Evolutionary conservation across 2,113 vertebrate genomes (phyloP).

Genomic region (Apistogramma diplotaenia): DNA sequence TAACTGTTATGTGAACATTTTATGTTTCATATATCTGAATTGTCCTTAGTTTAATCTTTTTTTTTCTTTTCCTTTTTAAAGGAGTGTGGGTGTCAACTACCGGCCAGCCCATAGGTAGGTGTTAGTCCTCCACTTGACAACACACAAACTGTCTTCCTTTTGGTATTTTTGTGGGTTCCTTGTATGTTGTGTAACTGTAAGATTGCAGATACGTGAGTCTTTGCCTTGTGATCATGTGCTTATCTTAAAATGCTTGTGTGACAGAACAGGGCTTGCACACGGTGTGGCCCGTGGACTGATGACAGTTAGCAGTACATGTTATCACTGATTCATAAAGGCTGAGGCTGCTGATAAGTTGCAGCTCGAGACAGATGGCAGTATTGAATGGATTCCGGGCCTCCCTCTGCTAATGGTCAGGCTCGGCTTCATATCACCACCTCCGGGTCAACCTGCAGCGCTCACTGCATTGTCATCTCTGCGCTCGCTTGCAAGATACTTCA

Average conservation of each 20-base stretch:
- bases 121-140: neutral
- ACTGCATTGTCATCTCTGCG: slow-evolving; percentile 10
- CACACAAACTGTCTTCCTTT: neutral
- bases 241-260: slow-evolving; percentile 40
- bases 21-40: neutral
- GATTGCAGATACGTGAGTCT: slow-evolving; percentile 13
- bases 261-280: slow-evolving; percentile 19
- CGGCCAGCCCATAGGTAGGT: slow-evolving; percentile 93
- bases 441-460: slow-evolving; percentile 42
- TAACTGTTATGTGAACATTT: slow-evolving; percentile 12
- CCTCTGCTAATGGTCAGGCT: slow-evolving; percentile 60
- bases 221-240: slow-evolving; percentile 31
- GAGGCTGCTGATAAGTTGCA: slow-evolving; percentile 66
- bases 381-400: slow-evolving; percentile 61
- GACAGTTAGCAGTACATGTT: slow-evolving; percentile 53
- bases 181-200: slow-evolving; percentile 14
- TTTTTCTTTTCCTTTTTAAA: slow-evolving; percentile 56
- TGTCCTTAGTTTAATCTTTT: neutral
- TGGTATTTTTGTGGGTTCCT: neutral
- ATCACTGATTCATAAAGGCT: slow-evolving; percentile 62
- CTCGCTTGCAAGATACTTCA: slow-evolving; percentile 1
- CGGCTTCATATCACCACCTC: slow-evolving; percentile 47
- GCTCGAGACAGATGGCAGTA: slow-evolving; percentile 65
- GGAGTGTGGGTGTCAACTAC: slow-evolving; percentile 98
- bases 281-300: slow-evolving; percentile 21